Evolutionary conservation across 1,140 invertebrate species (phyloP).

Genomic region (Bombus difficillimus): DNA sequence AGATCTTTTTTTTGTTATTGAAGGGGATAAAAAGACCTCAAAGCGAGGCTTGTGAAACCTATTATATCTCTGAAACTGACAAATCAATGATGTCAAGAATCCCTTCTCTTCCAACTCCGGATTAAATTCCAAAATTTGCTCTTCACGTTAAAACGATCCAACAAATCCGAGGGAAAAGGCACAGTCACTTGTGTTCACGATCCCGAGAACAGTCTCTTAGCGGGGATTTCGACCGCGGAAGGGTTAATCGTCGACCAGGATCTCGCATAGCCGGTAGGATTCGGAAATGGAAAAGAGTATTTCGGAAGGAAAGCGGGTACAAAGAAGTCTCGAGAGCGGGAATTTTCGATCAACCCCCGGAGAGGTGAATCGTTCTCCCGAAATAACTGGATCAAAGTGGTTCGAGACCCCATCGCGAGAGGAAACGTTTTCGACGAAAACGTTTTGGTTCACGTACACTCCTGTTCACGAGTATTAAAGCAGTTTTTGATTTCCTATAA

Average conservation of each 20-base stretch:
- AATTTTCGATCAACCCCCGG: slow-evolving; percentile 26
- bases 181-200: too few species aligned
- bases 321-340: slow-evolving; percentile 29
- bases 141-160: too few species aligned
- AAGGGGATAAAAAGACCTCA: too few species aligned
- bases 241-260: slow-evolving; percentile 18
- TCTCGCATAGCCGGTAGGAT: not conserved
- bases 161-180: too few species aligned
- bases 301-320: not conserved
- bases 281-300: not conserved
- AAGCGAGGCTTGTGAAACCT: too few species aligned
- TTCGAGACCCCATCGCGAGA: not conserved
- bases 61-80: too few species aligned
- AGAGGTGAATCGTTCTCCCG: not conserved
- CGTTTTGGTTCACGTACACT: not conserved
- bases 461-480: not conserved
- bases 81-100: too few species aligned
- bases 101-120: too few species aligned
- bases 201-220: not conserved
- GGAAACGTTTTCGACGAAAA: not conserved
- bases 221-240: not conserved
- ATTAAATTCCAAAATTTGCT: not conserved
- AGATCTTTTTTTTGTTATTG: too few species aligned
- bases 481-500: not conserved
- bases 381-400: slow-evolving; percentile 50